Evolutionary conservation across 2,888 invertebrate genomes (phyloP).

Genomic region (Calameuta filiformis): DNA sequence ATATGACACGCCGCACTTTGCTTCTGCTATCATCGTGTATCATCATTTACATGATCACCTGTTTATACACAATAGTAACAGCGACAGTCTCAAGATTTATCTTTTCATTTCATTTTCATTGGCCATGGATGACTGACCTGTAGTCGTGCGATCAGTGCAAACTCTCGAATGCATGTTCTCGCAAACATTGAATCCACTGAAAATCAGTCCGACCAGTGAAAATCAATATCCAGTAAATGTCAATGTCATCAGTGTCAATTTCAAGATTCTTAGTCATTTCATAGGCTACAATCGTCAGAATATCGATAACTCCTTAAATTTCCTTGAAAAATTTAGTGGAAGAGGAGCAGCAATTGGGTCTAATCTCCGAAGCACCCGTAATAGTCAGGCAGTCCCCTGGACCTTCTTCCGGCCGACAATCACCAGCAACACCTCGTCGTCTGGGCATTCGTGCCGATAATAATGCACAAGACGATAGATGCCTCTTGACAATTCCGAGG

Average conservation of each 20-base stretch:
- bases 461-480: constrained; percentile 69
- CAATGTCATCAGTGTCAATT: neutral
- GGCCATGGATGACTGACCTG: neutral
- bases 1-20: neutral
- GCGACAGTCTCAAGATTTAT: neutral
- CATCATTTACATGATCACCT: neutral
- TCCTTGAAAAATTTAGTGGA: constrained; percentile 61
- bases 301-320: neutral
- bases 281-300: neutral
- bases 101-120: neutral
- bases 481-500: constrained; percentile 78
- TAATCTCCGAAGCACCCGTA: constrained; percentile 59
- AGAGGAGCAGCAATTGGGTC: constrained; percentile 65
- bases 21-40: neutral
- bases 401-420: constrained; percentile 24
- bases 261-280: neutral
- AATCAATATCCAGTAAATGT: too few species aligned
- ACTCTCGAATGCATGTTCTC: neutral
- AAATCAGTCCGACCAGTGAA: neutral
- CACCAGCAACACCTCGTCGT: constrained; percentile 52
- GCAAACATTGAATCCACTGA: neutral
- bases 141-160: neutral
- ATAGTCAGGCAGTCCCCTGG: constrained; percentile 46
- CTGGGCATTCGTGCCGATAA: constrained; percentile 67
- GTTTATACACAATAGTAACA: neutral